A percentile compares a stretch with the other conserved stretches of the same genome.
Evolutionary conservation across 2,888 invertebrate genomes (phyloP).

Genomic region (Stenotaenia linearis): DNA sequence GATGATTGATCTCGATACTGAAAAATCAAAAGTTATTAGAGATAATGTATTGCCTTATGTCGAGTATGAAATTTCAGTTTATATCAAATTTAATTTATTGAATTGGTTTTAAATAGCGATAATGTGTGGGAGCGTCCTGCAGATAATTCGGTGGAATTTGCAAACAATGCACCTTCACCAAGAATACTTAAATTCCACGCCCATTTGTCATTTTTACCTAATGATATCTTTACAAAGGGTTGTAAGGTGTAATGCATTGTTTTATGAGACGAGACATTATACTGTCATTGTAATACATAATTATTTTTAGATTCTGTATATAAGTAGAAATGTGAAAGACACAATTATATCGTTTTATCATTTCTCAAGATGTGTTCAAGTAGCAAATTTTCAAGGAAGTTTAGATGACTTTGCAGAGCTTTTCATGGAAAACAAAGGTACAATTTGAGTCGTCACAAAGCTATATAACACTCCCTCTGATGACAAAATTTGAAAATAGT

Average conservation of each 20-base stretch:
- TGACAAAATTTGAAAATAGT: not conserved
- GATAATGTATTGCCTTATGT: not conserved
- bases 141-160: not conserved
- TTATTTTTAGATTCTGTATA: not conserved
- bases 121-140: not conserved
- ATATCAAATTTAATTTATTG: not conserved
- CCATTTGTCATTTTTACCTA: not conserved
- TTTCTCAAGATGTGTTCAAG: not conserved
- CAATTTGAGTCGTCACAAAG: too few relatives aligned
- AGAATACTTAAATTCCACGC: not conserved
- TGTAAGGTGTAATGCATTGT: not conserved
- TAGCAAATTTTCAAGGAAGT: not conserved
- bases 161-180: not conserved
- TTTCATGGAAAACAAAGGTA: not conserved
- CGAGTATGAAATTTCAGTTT: not conserved
- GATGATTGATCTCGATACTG: conserved; percentile 62
- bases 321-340: not conserved
- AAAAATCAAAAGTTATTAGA: conserved; percentile 55
- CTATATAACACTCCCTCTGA: too few relatives aligned
- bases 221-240: not conserved
- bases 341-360: not conserved
- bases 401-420: not conserved
- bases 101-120: not conserved
- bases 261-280: not conserved
- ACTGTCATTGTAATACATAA: not conserved